phyloP scores from a whole-genome alignment of 2,797 vertebrate species.

The Salmo trutta region DNA sequence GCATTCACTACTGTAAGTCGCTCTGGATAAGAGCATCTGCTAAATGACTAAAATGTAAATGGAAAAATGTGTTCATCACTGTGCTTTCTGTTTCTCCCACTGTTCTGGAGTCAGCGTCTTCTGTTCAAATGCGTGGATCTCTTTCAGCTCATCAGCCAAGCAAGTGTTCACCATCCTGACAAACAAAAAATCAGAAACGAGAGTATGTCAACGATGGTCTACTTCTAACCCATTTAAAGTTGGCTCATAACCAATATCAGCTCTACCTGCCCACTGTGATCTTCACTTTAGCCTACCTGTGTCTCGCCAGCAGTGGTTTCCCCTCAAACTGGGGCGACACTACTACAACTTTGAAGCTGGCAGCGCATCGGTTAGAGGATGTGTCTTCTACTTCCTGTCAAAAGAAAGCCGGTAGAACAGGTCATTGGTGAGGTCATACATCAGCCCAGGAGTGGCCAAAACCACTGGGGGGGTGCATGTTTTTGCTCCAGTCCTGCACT shows the following conservation, averaged over 20 bases:
- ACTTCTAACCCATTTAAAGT: background rate
- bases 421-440: background rate
- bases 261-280: background rate
- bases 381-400: slow-evolving; percentile 88
- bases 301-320: slow-evolving; percentile 86
- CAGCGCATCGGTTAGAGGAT: slow-evolving; percentile 80
- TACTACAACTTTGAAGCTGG: slow-evolving; percentile 87
- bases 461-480: background rate
- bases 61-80: slow-evolving; percentile 47
- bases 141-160: slow-evolving; percentile 82
- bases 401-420: slow-evolving; percentile 17
- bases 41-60: too few relatives aligned
- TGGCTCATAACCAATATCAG: background rate
- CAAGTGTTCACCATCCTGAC: slow-evolving; percentile 86
- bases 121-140: slow-evolving; percentile 91
- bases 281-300: slow-evolving; percentile 75
- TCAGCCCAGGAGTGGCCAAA: background rate
- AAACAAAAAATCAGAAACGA: slow-evolving; percentile 5
- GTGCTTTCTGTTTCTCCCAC: slow-evolving; percentile 80
- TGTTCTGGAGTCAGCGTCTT: slow-evolving; percentile 90
- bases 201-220: background rate
- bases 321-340: slow-evolving; percentile 87
- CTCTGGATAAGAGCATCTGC: too few relatives aligned
- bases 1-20: too few relatives aligned
- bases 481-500: background rate